Evolutionary conservation across 2,888 invertebrate genomes (phyloP).

Genomic region (Carabus problematicus): DNA sequence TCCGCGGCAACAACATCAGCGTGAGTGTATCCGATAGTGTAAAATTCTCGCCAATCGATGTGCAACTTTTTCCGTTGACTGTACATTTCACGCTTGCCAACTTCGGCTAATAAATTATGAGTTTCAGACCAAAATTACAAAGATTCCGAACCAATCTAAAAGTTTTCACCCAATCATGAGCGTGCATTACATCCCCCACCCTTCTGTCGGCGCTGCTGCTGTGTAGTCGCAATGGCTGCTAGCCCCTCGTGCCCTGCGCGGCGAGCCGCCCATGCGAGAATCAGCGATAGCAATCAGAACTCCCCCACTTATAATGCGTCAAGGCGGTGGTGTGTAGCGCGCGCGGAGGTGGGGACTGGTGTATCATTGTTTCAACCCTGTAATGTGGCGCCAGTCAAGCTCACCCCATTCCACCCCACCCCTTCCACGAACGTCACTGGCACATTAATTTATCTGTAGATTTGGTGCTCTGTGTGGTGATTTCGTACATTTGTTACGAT

Average conservation of each 20-base stretch:
- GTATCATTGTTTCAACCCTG: background rate
- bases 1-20: constrained; percentile 18
- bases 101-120: constrained; percentile 56
- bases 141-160: constrained; percentile 58
- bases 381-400: background rate
- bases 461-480: too few relatives aligned
- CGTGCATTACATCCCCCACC: constrained; percentile 52
- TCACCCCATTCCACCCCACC: background rate
- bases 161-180: constrained; percentile 58
- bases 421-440: background rate
- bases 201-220: constrained; percentile 28
- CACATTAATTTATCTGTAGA: too few relatives aligned
- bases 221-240: too few relatives aligned
- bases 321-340: background rate
- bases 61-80: constrained; percentile 15
- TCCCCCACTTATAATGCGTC: background rate
- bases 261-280: background rate
- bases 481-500: too few relatives aligned
- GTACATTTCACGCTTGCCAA: constrained; percentile 29
- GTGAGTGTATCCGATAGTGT: too few relatives aligned
- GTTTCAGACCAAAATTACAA: constrained; percentile 58
- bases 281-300: constrained; percentile 31
- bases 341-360: constrained; percentile 3
- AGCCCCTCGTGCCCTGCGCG: constrained; percentile 8
- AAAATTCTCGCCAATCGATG: too few relatives aligned